Evolutionary conservation across 2,888 invertebrate species (phyloP).

Genomic region (Cheilosia urbana): DNA sequence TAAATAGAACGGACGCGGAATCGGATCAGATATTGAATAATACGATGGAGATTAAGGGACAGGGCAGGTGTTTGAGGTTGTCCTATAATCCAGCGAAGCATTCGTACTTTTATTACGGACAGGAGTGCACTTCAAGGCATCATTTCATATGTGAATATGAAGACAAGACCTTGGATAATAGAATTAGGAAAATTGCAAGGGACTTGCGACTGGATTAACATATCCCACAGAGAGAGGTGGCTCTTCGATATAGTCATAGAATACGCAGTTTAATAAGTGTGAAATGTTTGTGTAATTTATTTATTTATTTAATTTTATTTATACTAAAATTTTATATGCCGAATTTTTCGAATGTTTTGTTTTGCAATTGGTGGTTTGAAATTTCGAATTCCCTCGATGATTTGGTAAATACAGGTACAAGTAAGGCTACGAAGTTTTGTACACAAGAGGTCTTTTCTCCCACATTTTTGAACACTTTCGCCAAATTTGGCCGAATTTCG

Average conservation of each 20-base stretch:
- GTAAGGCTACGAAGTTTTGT: too few relatives aligned
- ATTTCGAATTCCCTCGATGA: too few relatives aligned
- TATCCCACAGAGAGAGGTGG: neutral
- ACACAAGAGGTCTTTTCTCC: too few relatives aligned
- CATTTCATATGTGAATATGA: slow-evolving; percentile 90
- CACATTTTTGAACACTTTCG: too few relatives aligned
- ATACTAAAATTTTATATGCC: neutral
- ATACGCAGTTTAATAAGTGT: slow-evolving; percentile 11
- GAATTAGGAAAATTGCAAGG: slow-evolving; percentile 85
- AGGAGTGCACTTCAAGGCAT: slow-evolving; percentile 89
- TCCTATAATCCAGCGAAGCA: slow-evolving; percentile 86
- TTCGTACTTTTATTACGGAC: slow-evolving; percentile 88
- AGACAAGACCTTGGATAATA: slow-evolving; percentile 86
- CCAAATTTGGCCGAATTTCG: too few relatives aligned
- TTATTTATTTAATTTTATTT: slow-evolving; percentile 48
- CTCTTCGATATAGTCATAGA: slow-evolving; percentile 30
- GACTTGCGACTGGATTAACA: slow-evolving; percentile 78
- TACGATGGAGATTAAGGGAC: slow-evolving; percentile 85
- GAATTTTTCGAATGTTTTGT: neutral
- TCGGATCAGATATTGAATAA: slow-evolving; percentile 82
- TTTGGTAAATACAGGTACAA: too few relatives aligned
- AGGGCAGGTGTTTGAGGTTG: slow-evolving; percentile 89
- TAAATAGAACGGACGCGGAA: slow-evolving; percentile 61
- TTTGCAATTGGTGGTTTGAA: neutral
- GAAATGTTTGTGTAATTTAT: slow-evolving; percentile 44